A percentile compares a stretch with the other conserved stretches of the same genome.
These are phyloP conservation scores for Philopotamus ludificatus DNA, from an alignment of 1,140 invertebrate genomes.

Conservation along the genomic window DNA sequence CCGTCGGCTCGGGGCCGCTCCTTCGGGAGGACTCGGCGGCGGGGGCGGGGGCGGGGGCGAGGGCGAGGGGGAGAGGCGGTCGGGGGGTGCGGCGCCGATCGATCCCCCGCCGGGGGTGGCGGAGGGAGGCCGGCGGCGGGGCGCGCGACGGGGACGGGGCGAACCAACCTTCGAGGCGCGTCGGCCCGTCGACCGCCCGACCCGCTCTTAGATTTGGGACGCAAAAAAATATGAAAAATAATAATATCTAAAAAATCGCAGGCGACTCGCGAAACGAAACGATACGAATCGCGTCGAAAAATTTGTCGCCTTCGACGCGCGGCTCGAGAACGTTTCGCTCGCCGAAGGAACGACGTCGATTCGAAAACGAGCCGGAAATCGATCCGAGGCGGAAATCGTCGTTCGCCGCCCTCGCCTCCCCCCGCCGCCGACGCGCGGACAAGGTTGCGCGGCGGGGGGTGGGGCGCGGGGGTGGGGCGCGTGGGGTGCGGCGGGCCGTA, in stretches of 20 bases:
- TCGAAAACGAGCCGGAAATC: no score
- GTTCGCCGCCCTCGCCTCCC: no score
- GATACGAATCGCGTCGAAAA: no score
- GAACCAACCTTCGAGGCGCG: neutral
- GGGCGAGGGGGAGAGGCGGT: neutral
- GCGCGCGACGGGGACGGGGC: conserved; percentile 8
- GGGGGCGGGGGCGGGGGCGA: neutral
- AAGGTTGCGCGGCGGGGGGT: conserved; percentile 10
- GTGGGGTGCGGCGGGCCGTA: conserved; percentile 20
- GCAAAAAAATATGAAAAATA: neutral
- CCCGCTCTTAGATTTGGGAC: neutral
- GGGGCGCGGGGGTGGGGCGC: conserved; percentile 11
- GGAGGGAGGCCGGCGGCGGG: conserved; percentile 8
- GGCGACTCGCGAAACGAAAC: no score
- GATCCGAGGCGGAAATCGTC: no score
- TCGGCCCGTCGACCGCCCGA: neutral
- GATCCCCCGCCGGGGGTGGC: conserved; percentile 18
- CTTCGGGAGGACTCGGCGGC: neutral
- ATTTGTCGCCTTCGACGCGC: no score
- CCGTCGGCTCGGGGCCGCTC: no score
- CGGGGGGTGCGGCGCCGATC: conserved; percentile 18
- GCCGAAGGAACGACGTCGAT: no score
- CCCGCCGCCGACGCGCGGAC: conserved; percentile 5
- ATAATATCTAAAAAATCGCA: no score
- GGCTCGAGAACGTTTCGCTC: no score